A percentile compares a stretch with the other conserved stretches of the same genome.
phyloP scores from a whole-genome alignment of 2,888 invertebrate species.

The Drosophila prolongata region DNA sequence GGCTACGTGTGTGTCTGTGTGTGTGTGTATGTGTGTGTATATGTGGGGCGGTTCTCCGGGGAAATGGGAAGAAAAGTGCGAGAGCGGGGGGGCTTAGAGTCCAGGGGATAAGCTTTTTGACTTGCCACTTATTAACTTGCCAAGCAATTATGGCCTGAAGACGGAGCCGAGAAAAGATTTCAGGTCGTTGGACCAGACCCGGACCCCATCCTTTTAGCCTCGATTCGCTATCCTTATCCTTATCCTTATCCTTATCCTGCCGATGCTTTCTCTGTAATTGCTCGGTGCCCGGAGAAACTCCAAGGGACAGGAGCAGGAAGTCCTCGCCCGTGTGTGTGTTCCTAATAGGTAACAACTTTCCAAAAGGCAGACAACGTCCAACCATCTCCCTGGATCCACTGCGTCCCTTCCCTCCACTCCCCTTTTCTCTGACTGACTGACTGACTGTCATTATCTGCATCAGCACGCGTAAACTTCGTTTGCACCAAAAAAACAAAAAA shows the following conservation, averaged over 20 bases:
- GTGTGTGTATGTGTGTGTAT: too few relatives aligned
- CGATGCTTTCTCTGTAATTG: conserved; percentile 69
- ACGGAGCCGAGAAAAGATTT: conserved; percentile 46
- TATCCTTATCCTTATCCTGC: conserved; percentile 31
- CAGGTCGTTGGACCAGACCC: conserved; percentile 59
- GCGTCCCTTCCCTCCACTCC: neutral
- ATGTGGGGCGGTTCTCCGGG: neutral
- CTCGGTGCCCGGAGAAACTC: conserved; percentile 41
- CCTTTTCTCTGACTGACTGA: conserved; percentile 29
- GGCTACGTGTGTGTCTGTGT: neutral
- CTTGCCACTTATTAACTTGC: conserved; percentile 52
- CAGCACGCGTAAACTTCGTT: conserved; percentile 75
- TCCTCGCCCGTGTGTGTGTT: conserved; percentile 40
- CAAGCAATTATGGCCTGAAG: conserved; percentile 50
- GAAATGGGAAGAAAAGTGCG: conserved; percentile 6
- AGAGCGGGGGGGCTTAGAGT: conserved; percentile 10
- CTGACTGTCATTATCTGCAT: conserved; percentile 70
- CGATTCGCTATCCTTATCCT: conserved; percentile 37
- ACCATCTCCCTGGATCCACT: conserved; percentile 28
- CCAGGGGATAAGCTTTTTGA: conserved; percentile 46
- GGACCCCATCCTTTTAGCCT: conserved; percentile 57
- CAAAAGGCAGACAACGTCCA: conserved; percentile 45
- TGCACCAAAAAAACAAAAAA: conserved; percentile 45
- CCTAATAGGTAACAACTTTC: conserved; percentile 52
- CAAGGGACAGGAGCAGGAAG: conserved; percentile 51